A percentile compares a stretch with the other conserved stretches of the same genome.
These are phyloP conservation scores for Leptonema lineaticorne DNA, from an alignment of 1,140 invertebrate species.

Conservation along the genomic window DNA sequence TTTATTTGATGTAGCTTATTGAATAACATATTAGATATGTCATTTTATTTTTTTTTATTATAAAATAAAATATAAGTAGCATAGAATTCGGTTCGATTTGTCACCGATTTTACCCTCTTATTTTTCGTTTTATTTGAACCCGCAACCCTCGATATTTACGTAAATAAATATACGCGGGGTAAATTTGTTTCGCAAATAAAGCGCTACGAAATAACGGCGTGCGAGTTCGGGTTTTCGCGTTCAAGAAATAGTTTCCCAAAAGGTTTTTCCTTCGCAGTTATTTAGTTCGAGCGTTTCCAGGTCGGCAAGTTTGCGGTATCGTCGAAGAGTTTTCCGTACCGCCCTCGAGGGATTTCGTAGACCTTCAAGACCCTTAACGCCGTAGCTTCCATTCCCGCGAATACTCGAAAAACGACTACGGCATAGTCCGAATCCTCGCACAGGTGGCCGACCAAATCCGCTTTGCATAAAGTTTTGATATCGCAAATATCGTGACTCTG, in stretches of 20 bases:
- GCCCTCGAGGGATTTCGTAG: background rate
- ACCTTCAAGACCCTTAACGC: background rate
- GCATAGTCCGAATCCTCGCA: background rate
- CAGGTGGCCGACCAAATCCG: conserved; percentile 18
- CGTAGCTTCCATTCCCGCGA: background rate
- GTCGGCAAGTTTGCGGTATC: conserved; percentile 13
- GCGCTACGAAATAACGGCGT: too few species aligned
- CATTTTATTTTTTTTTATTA: too few species aligned
- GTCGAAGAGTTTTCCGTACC: background rate
- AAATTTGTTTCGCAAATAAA: too few species aligned
- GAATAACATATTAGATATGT: too few species aligned
- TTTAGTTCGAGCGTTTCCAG: conserved; percentile 9
- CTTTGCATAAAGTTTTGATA: conserved; percentile 23
- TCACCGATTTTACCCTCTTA: too few species aligned
- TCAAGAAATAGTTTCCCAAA: background rate
- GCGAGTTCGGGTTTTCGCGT: background rate
- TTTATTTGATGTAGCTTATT: too few species aligned
- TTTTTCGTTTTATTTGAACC: too few species aligned
- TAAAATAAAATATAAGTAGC: too few species aligned
- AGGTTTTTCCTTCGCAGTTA: background rate
- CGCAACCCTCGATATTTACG: too few species aligned
- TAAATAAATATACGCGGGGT: too few species aligned
- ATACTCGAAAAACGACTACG: background rate
- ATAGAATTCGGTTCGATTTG: too few species aligned
- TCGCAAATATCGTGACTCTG: conserved; percentile 1